Evolutionary conservation across 2,113 vertebrate genomes (phyloP), one percentile per base, ranked within the genome.

Genomic region (Baryphthengus martii): DNA sequence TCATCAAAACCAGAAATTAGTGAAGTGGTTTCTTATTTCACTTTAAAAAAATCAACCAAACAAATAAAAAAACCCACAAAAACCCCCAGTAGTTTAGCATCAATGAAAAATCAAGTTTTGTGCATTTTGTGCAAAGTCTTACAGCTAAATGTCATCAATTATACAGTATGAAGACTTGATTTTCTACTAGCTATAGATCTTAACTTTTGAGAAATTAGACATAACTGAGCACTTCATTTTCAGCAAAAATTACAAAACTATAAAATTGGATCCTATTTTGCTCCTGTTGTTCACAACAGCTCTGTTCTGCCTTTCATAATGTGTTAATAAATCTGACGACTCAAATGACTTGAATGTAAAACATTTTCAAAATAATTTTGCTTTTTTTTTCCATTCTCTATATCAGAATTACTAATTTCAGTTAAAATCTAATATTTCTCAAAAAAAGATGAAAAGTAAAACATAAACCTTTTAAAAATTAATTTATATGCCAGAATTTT

Each of bases 1-100:
- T 74, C 4, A 53, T 37, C 58, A 59, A 35, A 82, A 89, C 63
- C 3, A 59, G 19, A 52, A 35, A 58, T 31, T 47, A 47, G 31
- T 20, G 8, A 44, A 37, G 3, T 13, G 68, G 0, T 39, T 45
- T 16, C 7, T 50, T 50, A 11, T 31, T 45, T 49, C 8, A 65
- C 7, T 23, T 75, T 37, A 11, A 45, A 35, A 37, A 61, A 52
- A 52, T 26, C n/a, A n/a, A n/a, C n/a, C n/a, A 50, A 31, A 28
- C 15, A 53, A 53, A 63, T 33, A 44, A 12, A 23, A n/a, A n/a
- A n/a, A n/a, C n/a, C n/a, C n/a, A n/a, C n/a, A n/a, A n/a, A n/a
- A n/a, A n/a, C n/a, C n/a, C n/a, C n/a, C n/a, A n/a, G 2, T 7
- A 67, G 1, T 39, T 13, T 7, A 55, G 50, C 9, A 49, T 4